These are phyloP conservation scores for Megathymus violae DNA, from an alignment of 1,140 invertebrate species.

Conservation along the genomic window DNA sequence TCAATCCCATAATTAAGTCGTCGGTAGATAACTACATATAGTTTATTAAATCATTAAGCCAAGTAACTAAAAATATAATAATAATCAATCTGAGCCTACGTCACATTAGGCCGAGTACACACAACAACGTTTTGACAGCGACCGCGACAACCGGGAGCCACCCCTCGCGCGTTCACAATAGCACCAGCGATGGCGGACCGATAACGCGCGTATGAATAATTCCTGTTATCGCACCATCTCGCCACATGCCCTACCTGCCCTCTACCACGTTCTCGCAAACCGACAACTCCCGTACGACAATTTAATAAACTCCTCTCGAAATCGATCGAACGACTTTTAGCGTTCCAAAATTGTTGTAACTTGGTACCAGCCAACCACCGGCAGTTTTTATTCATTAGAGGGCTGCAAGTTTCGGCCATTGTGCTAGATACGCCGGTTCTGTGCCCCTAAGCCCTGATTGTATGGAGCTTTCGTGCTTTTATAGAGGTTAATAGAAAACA, in stretches of 20 bases:
- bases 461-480: conserved; percentile 58
- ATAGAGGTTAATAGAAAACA: conserved; percentile 47
- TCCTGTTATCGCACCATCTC: conserved; percentile 79
- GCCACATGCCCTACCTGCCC: conserved; percentile 81
- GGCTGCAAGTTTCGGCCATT: conserved; percentile 70
- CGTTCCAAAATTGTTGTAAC: conserved; percentile 33
- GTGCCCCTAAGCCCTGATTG: conserved; percentile 66
- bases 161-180: conserved; percentile 75
- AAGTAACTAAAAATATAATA: conserved; percentile 48
- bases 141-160: conserved; percentile 68
- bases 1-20: background rate
- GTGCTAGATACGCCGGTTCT: conserved; percentile 62
- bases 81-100: conserved; percentile 63
- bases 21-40: background rate
- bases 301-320: conserved; percentile 39
- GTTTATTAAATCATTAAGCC: conserved; percentile 11
- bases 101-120: conserved; percentile 66
- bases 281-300: conserved; percentile 45
- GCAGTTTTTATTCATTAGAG: conserved; percentile 78
- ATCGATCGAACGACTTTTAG: conserved; percentile 32
- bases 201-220: conserved; percentile 82
- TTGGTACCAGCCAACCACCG: conserved; percentile 59
- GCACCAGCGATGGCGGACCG: conserved; percentile 72
- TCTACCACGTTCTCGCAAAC: conserved; percentile 65
- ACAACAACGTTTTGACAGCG: conserved; percentile 75